Evolutionary conservation across 2,797 vertebrate genomes (phyloP), one percentile per base, ranked within the genome.

Genomic region (Luscinia luscinia): DNA sequence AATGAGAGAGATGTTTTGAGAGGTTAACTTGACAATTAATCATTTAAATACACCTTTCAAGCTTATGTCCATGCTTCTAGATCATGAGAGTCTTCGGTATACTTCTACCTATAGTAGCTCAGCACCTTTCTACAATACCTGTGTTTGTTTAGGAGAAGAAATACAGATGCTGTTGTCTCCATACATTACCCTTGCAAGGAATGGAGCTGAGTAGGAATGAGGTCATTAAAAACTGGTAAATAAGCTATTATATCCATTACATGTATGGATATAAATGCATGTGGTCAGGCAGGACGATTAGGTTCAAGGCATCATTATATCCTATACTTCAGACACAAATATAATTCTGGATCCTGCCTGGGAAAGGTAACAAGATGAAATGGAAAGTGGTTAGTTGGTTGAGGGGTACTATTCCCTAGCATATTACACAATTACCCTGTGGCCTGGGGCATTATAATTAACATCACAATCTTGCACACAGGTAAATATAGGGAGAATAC

Each of bases 301-400:
- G 2, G 17, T 89, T 90, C 28, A 84, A 59, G n/a, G 30, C 27
- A 68, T 90, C 59, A 54, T 93, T 91, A 76, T 70, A 41, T 88
- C 46, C 59, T 59, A 3, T 38, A 46, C 40, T 81, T 86, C 51
- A 89, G 51, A 92, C 30, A 85, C 30, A 93, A 84, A 67, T 14
- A 7, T 40, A 52, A 86, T 15, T 7, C 58, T 73, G 62, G 27
- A 77, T 83, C 73, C 52, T 90, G 55, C 41, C 67, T 90, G 67
- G 52, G 82, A 93, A 84, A 90, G 11, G 69, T 57, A 86, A 84
- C 20, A 84, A 90, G 63, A 76, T 74, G 30, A 95, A 92, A 91
- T 69, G 3, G 61, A 86, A 94, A 89, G 77, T 45, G 15, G 46
- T 87, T 89, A 69, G 21, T 82, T 59, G 55, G 32, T 88, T 61